Conservation (phyloP, 2,113 vertebrate species). For the Muntiacus muntjak region DNA sequence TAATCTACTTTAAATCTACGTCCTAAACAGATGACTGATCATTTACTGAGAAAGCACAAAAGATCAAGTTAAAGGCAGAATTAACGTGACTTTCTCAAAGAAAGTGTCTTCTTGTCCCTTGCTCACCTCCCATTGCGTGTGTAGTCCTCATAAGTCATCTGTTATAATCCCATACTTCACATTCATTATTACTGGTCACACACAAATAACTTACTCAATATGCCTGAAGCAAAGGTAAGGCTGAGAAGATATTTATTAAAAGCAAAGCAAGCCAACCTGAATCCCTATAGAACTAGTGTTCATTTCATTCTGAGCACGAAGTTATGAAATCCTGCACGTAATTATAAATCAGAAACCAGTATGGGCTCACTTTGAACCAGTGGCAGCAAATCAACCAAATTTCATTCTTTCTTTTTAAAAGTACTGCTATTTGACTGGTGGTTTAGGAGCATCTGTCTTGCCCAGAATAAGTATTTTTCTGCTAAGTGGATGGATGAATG, state of each 20-base stretch:
- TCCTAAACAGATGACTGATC: conserved; percentile 15
- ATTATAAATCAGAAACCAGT: conserved; percentile 24
- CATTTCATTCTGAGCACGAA: neutral
- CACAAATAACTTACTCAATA: conserved; percentile 72
- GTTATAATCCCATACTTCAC: conserved; percentile 69
- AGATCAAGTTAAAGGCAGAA: conserved; percentile 23
- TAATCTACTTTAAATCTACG: neutral
- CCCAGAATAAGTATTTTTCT: neutral
- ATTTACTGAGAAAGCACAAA: conserved; percentile 13
- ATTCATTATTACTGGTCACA: conserved; percentile 77
- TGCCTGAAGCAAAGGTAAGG: conserved; percentile 75
- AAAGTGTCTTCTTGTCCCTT: conserved; percentile 64
- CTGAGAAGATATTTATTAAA: conserved; percentile 54
- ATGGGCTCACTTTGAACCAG: neutral
- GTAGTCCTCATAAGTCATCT: conserved; percentile 78
- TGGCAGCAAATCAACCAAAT: neutral
- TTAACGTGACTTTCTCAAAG: conserved; percentile 59
- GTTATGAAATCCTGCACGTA: conserved; percentile 17
- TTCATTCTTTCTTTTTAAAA: neutral
- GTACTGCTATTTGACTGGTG: neutral
- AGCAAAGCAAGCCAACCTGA: conserved; percentile 14
- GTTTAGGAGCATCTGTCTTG: neutral
- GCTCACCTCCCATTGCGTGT: conserved; percentile 67
- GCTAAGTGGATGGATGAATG: neutral
- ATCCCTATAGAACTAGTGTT: neutral